Evolutionary conservation across 2,797 vertebrate species (phyloP), one percentile per base, ranked within the genome.

Genomic region (Parauchenoglanis ngamensis): DNA sequence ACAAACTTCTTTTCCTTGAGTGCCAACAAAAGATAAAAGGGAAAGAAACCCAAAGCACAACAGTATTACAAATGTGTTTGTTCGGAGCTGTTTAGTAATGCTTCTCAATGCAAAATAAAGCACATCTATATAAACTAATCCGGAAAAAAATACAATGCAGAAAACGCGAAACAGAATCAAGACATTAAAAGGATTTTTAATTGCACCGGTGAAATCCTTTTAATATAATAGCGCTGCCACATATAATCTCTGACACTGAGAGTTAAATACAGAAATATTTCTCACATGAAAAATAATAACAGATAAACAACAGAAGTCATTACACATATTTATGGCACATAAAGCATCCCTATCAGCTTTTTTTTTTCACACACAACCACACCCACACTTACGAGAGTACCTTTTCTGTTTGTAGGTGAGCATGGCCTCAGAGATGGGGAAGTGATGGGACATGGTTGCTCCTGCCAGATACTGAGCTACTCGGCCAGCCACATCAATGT

Each of bases 1-100:
- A 98, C 95, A 98, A 97, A 96, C 97, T 98, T 96, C 97, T 97
- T 96, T 98, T 98, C 97, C 97, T 98, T 97, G 97, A 96, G 95
- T 95, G 97, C 97, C 97, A 97, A 96, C 94, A 94, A 96, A 96
- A 96, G 93, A 94, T 8, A 83, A 67, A 67, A 82, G 56, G 92
- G 89, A 85, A 94, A 91, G 94, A 90, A 91, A 85, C 84, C 87
- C 86, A 91, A 87, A 90, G 83, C 88, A 90, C 56, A 89, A 82
- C 59, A 68, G 87, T 65, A 52, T 85, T 84, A 87, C n/a, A 84
- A 79, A 49, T 11, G n/a, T 44, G 67, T 59, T 59, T 25, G 63
- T 79, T 85, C 76, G 19, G 31, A 21, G 21, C 35, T 72, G 63
- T 85, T 70, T 67, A 85, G 68, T 31, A 63, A 85, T 61, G 28